Evolutionary conservation across 2,888 invertebrate species (phyloP).

Genomic region (Tenthredo distinguenda): DNA sequence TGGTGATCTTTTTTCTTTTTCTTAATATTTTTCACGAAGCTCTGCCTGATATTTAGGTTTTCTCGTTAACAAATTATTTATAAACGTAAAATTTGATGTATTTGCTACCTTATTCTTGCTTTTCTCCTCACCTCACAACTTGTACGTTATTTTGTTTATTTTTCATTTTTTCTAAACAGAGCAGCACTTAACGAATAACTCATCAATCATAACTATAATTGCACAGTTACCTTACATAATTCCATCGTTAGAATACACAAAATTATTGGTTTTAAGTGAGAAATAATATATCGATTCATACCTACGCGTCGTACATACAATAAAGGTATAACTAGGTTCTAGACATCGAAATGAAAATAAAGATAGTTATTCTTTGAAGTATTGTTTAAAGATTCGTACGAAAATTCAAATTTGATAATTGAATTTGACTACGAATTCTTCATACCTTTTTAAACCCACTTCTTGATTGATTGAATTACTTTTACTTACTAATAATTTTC

Average conservation of each 20-base stretch:
- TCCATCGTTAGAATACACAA: not conserved
- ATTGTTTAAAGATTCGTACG: not conserved
- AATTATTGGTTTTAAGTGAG: conserved; percentile 18
- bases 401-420: not conserved
- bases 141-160: conserved; percentile 12
- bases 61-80: conserved; percentile 1
- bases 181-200: not conserved
- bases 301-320: not conserved
- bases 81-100: conserved; percentile 40
- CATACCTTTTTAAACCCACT: not conserved
- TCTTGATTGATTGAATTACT: not conserved
- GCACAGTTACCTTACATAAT: conserved; percentile 29
- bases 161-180: conserved; percentile 3
- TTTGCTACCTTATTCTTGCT: conserved; percentile 6
- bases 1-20: conserved; percentile 1
- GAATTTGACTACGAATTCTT: not conserved
- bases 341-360: not conserved
- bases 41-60: not conserved
- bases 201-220: conserved; percentile 23
- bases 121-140: not conserved
- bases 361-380: not conserved
- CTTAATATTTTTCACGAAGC: conserved; percentile 11
- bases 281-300: conserved; percentile 23
- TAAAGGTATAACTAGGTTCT: not conserved
- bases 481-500: not conserved